Base-by-base conservation (phyloP, 2,888 invertebrate species). In the Merodon equestris region DNA sequence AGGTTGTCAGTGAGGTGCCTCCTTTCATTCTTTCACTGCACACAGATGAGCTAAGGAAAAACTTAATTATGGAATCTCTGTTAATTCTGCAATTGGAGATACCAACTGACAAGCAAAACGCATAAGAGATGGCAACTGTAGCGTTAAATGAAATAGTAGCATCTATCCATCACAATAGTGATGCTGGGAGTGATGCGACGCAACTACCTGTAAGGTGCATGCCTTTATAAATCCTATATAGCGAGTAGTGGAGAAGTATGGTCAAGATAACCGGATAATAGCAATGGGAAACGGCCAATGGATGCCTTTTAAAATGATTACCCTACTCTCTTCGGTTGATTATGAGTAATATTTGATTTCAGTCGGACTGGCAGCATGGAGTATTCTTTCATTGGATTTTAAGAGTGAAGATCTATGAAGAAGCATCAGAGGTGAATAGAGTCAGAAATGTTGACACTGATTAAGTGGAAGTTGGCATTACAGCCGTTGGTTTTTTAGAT, bases 31-130 rank as follows among this genome's bases (percentile, higher is more conserved):
- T 40, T 40, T 3, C n/a, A n/a, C 40, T 40, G 10, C n/a, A 9
- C n/a, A 40, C 40, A 18, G 34, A 63, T 44, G 53, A 44, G 47
- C 36, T 38, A 66, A 48, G 40, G 38, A 60, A 61, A 66, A 77
- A 61, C 51, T 77, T 57, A 76, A 67, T 77, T 67, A 72, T 56
- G 67, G 42, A 61, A 61, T 50, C 45, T 56, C 36, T 18, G 61
- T n/a, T 4, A 27, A 60, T 18, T 70, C 34, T 57, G 27, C 42
- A 67, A 66, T 56, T 72, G 42, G 42, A 57, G 66, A 56, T 67
- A 44, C 51, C 42, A 58, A 48, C 47, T 63, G 34, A 48, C 18
- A 34, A 9, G 42, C 40, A 17, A 56, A 56, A 53, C 38, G 45
- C 36, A 45, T 50, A 27, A 27, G 2, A 27, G 2, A 27, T 27